Conservation (phyloP, 2,888 invertebrate species). For the Rotaria socialis region DNA sequence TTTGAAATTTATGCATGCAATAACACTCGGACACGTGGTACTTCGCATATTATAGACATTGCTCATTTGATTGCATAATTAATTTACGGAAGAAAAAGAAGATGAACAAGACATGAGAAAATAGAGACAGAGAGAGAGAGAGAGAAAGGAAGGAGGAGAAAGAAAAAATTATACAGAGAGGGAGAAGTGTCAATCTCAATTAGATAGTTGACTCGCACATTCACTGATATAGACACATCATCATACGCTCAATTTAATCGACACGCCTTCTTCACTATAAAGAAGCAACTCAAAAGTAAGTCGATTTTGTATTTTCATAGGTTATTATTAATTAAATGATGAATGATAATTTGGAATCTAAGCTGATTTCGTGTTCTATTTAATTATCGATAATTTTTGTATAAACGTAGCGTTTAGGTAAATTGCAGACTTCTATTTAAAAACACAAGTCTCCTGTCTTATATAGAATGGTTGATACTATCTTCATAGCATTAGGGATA, state of each 20-base stretch:
- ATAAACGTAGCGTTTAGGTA: no score
- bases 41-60: constrained; percentile 10
- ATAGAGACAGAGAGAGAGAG: neutral
- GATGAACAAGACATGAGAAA: neutral
- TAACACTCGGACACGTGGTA: constrained; percentile 26
- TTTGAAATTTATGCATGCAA: neutral
- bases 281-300: neutral
- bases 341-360: no score
- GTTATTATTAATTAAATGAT: no score
- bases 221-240: neutral
- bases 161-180: neutral
- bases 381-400: no score
- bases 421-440: no score
- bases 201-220: constrained; percentile 6
- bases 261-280: neutral
- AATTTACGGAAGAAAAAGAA: constrained; percentile 23
- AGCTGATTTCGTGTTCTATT: no score
- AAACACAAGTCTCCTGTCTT: no score
- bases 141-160: neutral
- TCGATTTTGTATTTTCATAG: neutral
- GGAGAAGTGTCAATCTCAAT: constrained; percentile 20
- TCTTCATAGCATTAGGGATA: no score
- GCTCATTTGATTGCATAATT: constrained; percentile 13
- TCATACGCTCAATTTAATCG: constrained; percentile 22
- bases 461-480: no score